phyloP scores from a whole-genome alignment of 1,140 invertebrate species.

The Drosophila elegans region DNA sequence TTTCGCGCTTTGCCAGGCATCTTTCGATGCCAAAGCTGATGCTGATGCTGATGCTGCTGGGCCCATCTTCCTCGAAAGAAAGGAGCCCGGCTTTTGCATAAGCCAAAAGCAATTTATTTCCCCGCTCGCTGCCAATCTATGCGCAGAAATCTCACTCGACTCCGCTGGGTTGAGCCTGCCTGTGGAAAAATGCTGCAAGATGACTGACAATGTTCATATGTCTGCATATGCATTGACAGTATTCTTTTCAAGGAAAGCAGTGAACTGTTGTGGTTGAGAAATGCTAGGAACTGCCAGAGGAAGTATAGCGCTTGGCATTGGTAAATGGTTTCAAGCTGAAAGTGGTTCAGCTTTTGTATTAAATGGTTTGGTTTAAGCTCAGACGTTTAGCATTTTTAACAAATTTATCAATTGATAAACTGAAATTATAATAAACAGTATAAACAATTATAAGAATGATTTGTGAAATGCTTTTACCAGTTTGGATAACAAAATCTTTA shows the following conservation, averaged over 20 bases:
- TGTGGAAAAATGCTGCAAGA: conserved; percentile 23
- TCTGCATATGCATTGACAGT: conserved; percentile 40
- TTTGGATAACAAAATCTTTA: too few species aligned
- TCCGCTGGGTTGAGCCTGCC: neutral
- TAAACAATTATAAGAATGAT: too few species aligned
- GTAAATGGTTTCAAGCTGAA: neutral
- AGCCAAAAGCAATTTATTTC: conserved; percentile 65
- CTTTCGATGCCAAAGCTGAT: conserved; percentile 5
- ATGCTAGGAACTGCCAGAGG: neutral
- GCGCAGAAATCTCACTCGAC: conserved; percentile 64
- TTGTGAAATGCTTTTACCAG: too few species aligned
- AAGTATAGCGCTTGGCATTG: conserved; percentile 6
- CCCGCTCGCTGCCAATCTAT: conserved; percentile 53
- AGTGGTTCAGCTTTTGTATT: too few species aligned
- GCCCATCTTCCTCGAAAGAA: conserved; percentile 11
- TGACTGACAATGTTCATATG: conserved; percentile 46
- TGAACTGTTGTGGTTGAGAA: too few species aligned
- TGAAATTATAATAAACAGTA: too few species aligned
- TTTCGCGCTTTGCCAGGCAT: conserved; percentile 60
- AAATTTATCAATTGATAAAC: too few species aligned
- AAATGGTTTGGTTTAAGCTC: too few species aligned
- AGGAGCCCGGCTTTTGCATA: conserved; percentile 23
- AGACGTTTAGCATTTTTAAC: too few species aligned
- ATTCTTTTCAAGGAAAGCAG: too few species aligned
- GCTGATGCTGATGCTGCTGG: neutral